Percentiles rank a stretch among this genome's conserved stretches.
Evolutionary conservation across 2,797 vertebrate species (phyloP).

Genomic region (Cyprinella venusta): DNA sequence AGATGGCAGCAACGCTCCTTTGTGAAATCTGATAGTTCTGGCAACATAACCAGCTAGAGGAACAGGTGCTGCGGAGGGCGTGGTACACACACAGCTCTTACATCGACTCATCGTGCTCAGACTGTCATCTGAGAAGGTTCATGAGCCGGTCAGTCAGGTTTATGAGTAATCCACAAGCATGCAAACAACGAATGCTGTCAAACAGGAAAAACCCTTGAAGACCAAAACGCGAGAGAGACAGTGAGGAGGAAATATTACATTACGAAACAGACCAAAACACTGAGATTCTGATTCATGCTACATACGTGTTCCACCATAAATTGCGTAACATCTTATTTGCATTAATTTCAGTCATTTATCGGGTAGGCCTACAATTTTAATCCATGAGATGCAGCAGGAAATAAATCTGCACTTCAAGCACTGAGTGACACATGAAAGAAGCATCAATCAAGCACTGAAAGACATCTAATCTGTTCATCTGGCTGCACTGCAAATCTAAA

Average conservation of each 20-base stretch:
- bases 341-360: not conserved
- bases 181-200: conserved; percentile 16
- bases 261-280: not conserved
- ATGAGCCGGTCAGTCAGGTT: conserved; percentile 25
- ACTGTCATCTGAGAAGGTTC: conserved; percentile 33
- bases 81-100: not conserved
- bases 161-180: conserved; percentile 6
- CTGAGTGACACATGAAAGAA: conserved; percentile 14
- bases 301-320: not conserved
- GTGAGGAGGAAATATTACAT: not conserved
- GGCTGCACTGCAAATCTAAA: conserved; percentile 8
- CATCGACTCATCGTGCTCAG: not conserved
- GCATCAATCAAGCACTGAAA: conserved; percentile 15
- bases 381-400: not conserved
- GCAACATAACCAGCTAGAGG: not conserved
- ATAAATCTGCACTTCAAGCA: conserved; percentile 4
- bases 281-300: not conserved
- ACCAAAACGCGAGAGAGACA: not conserved
- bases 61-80: conserved; percentile 37
- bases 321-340: not conserved
- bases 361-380: not conserved
- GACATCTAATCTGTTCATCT: not conserved
- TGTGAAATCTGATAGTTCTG: not conserved
- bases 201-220: not conserved
- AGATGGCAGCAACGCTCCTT: conserved; percentile 31